phyloP scores from a whole-genome alignment of 2,113 vertebrate genomes.

The Scomber japonicus region DNA sequence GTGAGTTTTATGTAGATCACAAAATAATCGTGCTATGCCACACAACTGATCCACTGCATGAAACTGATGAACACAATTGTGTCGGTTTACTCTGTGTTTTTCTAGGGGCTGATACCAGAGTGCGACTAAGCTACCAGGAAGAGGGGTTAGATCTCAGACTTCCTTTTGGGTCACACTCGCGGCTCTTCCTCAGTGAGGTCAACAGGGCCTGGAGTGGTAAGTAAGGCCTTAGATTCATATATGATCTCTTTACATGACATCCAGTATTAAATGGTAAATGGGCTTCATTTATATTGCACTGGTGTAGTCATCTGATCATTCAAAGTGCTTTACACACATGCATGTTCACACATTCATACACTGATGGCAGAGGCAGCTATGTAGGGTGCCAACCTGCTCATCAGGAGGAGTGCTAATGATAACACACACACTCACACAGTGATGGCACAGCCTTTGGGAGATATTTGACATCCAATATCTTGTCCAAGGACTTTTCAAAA shows the following conservation, averaged over 20 bases:
- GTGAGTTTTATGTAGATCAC: constrained; percentile 69
- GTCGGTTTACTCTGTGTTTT: not conserved
- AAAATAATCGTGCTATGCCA: not conserved
- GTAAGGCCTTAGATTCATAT: constrained; percentile 17
- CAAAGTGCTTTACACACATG: too few species aligned
- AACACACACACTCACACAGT: too few species aligned
- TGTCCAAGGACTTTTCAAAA: too few species aligned
- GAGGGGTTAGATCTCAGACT: constrained; percentile 84
- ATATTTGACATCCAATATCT: too few species aligned
- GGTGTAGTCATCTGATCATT: too few species aligned
- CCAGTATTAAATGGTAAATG: too few species aligned
- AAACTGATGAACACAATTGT: not conserved
- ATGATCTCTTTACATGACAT: not conserved
- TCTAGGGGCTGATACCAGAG: constrained; percentile 90
- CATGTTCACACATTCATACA: too few species aligned
- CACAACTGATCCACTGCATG: not conserved
- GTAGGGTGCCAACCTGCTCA: too few species aligned
- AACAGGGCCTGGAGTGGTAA: constrained; percentile 88
- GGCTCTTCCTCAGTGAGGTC: constrained; percentile 89
- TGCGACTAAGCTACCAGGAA: constrained; percentile 83
- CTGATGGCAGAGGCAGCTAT: too few species aligned
- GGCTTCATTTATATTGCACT: too few species aligned
- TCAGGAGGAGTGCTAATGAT: too few species aligned
- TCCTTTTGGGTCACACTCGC: constrained; percentile 93
- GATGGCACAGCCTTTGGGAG: too few species aligned